Evolutionary conservation across 2,797 vertebrate genomes (phyloP).

Genomic region (Clarias pachynema): DNA sequence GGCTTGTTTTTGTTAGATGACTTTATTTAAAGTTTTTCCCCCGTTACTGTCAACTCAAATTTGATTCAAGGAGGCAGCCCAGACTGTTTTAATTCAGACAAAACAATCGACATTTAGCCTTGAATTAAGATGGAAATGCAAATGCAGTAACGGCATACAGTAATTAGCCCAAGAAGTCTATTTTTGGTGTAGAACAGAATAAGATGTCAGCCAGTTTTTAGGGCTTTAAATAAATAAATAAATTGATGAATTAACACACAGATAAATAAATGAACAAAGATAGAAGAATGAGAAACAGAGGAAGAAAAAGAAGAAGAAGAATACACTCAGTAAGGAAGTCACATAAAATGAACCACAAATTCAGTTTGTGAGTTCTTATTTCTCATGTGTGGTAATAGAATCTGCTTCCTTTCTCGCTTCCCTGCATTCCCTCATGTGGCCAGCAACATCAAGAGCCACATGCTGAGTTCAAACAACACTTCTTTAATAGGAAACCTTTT

Average conservation of each 20-base stretch:
- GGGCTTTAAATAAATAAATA: neutral
- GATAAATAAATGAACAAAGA: neutral
- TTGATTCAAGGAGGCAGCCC: neutral
- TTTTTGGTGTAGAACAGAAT: no score
- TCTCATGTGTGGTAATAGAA: neutral
- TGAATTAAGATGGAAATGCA: neutral
- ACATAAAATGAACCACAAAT: neutral
- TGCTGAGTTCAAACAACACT: constrained; percentile 34
- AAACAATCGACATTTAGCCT: neutral
- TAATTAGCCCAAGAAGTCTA: neutral
- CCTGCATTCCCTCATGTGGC: neutral
- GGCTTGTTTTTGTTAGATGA: neutral
- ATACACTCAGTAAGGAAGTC: no score
- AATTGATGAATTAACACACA: neutral
- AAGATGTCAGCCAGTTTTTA: neutral
- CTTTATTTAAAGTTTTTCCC: neutral
- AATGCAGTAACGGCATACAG: neutral
- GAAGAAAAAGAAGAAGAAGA: no score
- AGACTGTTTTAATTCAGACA: neutral
- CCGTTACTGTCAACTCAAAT: neutral
- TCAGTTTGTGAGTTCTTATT: constrained; percentile 7
- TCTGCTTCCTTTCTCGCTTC: neutral
- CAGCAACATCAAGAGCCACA: constrained; percentile 25
- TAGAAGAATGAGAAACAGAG: no score
- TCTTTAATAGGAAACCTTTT: constrained; percentile 7